Conservation (phyloP, 1,140 invertebrate species). For the Glossosoma conforme region DNA sequence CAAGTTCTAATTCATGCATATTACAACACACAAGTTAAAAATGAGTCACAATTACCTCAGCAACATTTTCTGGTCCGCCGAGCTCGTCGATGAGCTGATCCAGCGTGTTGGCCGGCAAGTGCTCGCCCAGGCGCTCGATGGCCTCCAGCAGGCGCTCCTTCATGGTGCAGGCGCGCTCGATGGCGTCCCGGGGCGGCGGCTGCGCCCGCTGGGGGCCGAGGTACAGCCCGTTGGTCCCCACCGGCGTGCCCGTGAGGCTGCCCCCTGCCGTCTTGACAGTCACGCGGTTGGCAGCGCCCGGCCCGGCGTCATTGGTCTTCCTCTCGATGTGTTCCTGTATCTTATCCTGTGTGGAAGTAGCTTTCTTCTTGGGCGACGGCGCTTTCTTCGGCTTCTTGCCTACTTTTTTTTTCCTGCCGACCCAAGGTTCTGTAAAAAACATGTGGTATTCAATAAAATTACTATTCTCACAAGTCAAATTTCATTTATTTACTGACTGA, state of each 20-base stretch:
- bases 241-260: constrained; percentile 40
- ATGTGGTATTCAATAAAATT: neutral
- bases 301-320: constrained; percentile 45
- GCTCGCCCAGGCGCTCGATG: constrained; percentile 83
- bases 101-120: constrained; percentile 93
- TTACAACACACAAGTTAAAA: neutral
- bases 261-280: constrained; percentile 37
- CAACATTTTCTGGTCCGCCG: constrained; percentile 95
- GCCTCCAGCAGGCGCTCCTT: constrained; percentile 84
- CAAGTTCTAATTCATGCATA: no score
- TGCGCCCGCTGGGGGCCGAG: constrained; percentile 33
- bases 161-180: constrained; percentile 84
- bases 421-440: constrained; percentile 69
- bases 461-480: no score
- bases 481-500: constrained; percentile 9
- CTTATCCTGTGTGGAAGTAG: constrained; percentile 69
- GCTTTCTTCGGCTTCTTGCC: constrained; percentile 63
- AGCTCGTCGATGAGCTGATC: constrained; percentile 98
- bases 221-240: constrained; percentile 47
- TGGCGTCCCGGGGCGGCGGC: constrained; percentile 71
- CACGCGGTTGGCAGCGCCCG: constrained; percentile 29
- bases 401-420: constrained; percentile 69
- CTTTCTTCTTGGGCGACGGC: constrained; percentile 53
- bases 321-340: constrained; percentile 62
- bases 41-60: constrained; percentile 60